phyloP scores from a whole-genome alignment of 2,888 invertebrate genomes.

The Plebejus melissa region DNA sequence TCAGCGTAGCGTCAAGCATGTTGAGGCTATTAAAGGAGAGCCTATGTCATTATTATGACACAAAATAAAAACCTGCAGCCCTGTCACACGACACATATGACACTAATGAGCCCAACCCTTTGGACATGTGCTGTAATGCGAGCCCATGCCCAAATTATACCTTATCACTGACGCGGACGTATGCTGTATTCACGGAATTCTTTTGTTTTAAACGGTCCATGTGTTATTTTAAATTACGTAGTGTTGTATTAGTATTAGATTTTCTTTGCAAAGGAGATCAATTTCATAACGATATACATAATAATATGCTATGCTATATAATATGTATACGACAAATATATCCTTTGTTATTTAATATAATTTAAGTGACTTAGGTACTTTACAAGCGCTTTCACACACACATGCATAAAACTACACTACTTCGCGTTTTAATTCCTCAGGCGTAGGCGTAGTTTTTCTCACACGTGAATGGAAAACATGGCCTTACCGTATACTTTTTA shows the following conservation, averaged over 20 bases:
- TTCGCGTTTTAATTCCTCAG: too few relatives aligned
- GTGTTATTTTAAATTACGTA: neutral
- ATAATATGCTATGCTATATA: too few relatives aligned
- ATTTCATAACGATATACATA: too few relatives aligned
- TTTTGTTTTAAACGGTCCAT: constrained; percentile 29
- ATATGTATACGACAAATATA: too few relatives aligned
- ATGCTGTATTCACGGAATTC: constrained; percentile 34
- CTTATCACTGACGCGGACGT: constrained; percentile 55
- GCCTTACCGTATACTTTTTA: too few relatives aligned
- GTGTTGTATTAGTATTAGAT: neutral
- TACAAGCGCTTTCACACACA: too few relatives aligned
- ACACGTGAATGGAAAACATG: too few relatives aligned
- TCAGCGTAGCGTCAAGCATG: neutral
- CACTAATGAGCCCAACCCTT: constrained; percentile 68
- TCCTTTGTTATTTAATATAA: too few relatives aligned
- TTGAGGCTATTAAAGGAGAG: constrained; percentile 27
- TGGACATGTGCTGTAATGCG: constrained; percentile 58
- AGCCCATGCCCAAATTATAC: constrained; percentile 62
- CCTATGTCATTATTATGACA: constrained; percentile 30
- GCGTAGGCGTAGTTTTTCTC: too few relatives aligned
- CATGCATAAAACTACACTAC: too few relatives aligned
- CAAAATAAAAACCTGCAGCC: constrained; percentile 40
- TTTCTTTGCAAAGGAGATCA: too few relatives aligned
- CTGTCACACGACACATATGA: constrained; percentile 51
- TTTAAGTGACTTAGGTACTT: too few relatives aligned